Percentiles rank a stretch among this genome's conserved stretches.
Evolutionary conservation across 2,888 invertebrate genomes (phyloP).

Genomic region (Mythimna ferrago): DNA sequence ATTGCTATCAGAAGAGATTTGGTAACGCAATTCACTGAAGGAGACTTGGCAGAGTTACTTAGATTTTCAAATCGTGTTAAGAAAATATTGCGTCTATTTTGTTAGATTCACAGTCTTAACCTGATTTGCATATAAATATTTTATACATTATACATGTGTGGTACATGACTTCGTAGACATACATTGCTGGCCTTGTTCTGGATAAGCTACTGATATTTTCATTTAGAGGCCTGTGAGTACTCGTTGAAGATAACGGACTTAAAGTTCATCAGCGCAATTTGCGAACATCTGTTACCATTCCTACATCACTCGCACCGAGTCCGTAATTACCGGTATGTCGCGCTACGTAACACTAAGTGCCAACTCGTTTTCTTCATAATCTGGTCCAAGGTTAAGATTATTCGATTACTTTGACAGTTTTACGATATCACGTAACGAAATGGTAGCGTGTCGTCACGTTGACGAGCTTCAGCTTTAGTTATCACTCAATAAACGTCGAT

Average conservation of each 20-base stretch:
- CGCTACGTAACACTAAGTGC: conserved; percentile 44
- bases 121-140: conserved; percentile 12
- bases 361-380: conserved; percentile 57
- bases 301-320: conserved; percentile 20
- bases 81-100: neutral
- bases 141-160: conserved; percentile 12
- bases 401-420: conserved; percentile 51
- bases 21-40: too few relatives aligned
- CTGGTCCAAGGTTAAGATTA: conserved; percentile 58
- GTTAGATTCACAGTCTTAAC: neutral
- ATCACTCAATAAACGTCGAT: conserved; percentile 30
- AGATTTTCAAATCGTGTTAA: neutral
- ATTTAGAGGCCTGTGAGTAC: conserved; percentile 38
- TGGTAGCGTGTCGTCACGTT: conserved; percentile 24
- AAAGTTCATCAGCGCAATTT: conserved; percentile 57
- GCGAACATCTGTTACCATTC: conserved; percentile 60
- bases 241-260: conserved; percentile 46
- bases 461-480: conserved; percentile 28
- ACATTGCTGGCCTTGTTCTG: conserved; percentile 57
- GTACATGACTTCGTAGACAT: conserved; percentile 21
- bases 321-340: conserved; percentile 39
- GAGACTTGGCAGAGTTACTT: neutral
- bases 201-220: conserved; percentile 58
- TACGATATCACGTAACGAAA: conserved; percentile 48
- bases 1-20: neutral